These are phyloP conservation scores for Pocillopora verrucosa DNA, from an alignment of 64 coral and sea anemone species.

Conservation along the genomic window DNA sequence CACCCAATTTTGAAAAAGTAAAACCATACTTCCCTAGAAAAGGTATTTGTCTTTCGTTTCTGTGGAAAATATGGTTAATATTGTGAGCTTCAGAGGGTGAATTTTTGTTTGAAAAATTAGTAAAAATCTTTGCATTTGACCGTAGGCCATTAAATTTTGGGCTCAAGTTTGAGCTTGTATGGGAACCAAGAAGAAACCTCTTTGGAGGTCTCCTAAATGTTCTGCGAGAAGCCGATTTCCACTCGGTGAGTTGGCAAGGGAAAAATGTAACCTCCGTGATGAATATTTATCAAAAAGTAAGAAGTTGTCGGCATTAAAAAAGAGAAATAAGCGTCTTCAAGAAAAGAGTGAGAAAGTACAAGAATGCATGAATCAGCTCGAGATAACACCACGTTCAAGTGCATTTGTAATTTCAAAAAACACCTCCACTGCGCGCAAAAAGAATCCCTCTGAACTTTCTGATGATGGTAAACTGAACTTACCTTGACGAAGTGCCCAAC, in stretches of 20 bases:
- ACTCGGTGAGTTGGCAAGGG: no score
- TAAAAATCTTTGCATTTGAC: no score
- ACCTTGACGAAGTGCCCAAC: constrained; percentile 41
- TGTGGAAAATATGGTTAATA: neutral
- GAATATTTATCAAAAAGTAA: no score
- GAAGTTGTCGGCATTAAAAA: constrained; percentile 30
- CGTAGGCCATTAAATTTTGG: no score
- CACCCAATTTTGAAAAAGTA: neutral
- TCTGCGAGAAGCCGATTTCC: no score
- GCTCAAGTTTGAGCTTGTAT: neutral
- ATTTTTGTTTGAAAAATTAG: no score
- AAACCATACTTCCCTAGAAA: constrained; percentile 47
- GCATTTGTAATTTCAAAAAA: constrained; percentile 45
- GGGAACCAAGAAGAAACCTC: no score
- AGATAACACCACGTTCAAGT: neutral
- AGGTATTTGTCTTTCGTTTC: constrained; percentile 35
- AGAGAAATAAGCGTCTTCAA: neutral
- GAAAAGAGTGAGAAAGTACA: constrained; percentile 4
- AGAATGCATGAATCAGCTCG: neutral
- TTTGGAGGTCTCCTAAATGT: no score
- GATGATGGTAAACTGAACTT: constrained; percentile 39
- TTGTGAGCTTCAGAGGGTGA: no score
- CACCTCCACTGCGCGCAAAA: neutral
- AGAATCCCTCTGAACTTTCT: constrained; percentile 28
- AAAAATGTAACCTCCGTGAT: no score